Evolutionary conservation across 2,888 invertebrate genomes (phyloP).

Genomic region (Erebia aethiops): DNA sequence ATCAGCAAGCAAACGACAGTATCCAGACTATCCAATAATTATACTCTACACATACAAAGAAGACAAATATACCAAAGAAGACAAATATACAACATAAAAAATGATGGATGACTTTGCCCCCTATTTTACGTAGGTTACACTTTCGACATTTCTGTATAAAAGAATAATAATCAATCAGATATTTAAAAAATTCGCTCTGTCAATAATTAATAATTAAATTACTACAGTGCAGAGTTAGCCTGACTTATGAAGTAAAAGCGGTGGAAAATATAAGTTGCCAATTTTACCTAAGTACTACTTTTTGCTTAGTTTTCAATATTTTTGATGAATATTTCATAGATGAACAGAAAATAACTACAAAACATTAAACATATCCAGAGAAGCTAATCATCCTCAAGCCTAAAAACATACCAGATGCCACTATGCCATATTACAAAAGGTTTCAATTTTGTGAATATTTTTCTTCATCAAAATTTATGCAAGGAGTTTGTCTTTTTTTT

Average conservation of each 20-base stretch:
- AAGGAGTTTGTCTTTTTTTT: background rate
- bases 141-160: background rate
- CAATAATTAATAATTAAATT: no score
- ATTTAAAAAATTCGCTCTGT: no score
- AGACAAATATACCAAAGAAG: background rate
- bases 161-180: background rate
- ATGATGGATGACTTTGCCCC: background rate
- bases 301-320: no score
- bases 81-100: no score
- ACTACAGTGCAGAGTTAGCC: no score
- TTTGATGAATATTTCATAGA: no score
- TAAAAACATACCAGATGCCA: background rate
- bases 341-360: background rate
- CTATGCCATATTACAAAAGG: background rate
- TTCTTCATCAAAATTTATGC: background rate
- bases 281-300: no score
- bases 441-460: background rate
- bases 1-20: conserved; percentile 11
- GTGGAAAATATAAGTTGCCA: background rate
- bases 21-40: background rate
- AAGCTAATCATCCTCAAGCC: background rate
- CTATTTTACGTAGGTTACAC: background rate
- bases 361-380: background rate
- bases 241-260: background rate
- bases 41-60: background rate